phyloP scores from a whole-genome alignment of 2,797 vertebrate genomes.

The Sebastolobus altivelis region DNA sequence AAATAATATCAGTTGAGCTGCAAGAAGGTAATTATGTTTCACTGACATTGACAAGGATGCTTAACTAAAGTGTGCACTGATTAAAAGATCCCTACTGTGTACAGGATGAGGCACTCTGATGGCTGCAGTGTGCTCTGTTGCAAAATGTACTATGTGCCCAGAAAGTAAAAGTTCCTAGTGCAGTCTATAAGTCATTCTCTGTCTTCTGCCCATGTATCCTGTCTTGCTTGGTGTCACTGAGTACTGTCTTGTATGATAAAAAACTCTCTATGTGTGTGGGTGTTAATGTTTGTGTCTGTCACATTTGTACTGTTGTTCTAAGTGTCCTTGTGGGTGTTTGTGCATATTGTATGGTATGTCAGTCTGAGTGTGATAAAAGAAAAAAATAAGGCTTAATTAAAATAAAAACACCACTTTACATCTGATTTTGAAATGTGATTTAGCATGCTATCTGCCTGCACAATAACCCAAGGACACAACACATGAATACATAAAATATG shows the following conservation, averaged over 20 bases:
- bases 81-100: slow-evolving; percentile 20
- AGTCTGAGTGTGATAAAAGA: neutral
- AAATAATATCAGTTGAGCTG: slow-evolving; percentile 45
- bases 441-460: neutral
- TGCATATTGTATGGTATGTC: neutral
- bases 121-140: neutral
- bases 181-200: neutral
- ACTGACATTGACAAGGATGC: slow-evolving; percentile 23
- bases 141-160: neutral
- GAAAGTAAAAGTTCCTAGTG: neutral
- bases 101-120: slow-evolving; percentile 7
- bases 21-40: slow-evolving; percentile 35
- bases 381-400: neutral
- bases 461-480: neutral
- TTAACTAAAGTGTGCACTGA: slow-evolving; percentile 32
- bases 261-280: neutral
- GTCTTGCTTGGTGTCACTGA: neutral
- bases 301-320: neutral
- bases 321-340: neutral
- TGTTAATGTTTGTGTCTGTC: neutral
- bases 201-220: neutral
- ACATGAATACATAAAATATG: slow-evolving; percentile 18
- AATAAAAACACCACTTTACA: neutral
- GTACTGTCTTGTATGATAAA: neutral
- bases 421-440: slow-evolving; percentile 2